Base-by-base conservation (phyloP, 2,113 vertebrate genomes). In the Cyphomyrus plagiostoma region DNA sequence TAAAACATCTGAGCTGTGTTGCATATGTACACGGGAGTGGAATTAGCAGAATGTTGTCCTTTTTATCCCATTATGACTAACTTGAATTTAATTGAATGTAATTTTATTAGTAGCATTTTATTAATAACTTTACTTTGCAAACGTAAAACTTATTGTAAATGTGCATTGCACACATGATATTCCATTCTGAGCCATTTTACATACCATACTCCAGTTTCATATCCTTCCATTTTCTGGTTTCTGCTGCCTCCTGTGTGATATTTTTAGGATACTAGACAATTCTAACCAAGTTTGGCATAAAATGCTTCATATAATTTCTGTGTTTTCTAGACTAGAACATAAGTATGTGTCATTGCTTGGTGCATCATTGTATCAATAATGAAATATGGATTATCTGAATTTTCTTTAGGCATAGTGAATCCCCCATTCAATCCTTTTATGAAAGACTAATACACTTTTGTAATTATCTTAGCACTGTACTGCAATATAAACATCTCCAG, bases 161-260 rank as follows among this genome's bases (percentile, higher is more conserved):
- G 86, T 91, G 93, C 94, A 95, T 95, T 93, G 90, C 95, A 94
- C 95, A 94, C 95, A 95, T 94, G 93, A 92, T 91, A 89, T 92
- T 46, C 86, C 80, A 90, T 89, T 89, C 30, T 87, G 77, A 90
- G 77, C 52, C 88, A 89, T 89, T 56, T 53, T 35, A 56, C 74
- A n/a, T 89, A 1, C 35, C 89, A 85, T 62, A 58, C 35, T 66
- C 19, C 35, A 45, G 87, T 87, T 87, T 86, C 70, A 89, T 46
- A 42, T 89, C 19, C 74, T 49, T 42, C 21, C 88, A 74, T 70
- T 88, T 88, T 88, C 23, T n/a, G 53, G 30, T 23, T 56, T 56
- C 35, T 86, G 46, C 46, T 86, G 7, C 46, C 21, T 11, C 10
- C 45, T 88, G 46, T 88, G 35, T 74, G 42, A 46, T 84, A 84